Conservation (phyloP, 1,140 invertebrate species). For the Lepidotrigona ventralis region DNA sequence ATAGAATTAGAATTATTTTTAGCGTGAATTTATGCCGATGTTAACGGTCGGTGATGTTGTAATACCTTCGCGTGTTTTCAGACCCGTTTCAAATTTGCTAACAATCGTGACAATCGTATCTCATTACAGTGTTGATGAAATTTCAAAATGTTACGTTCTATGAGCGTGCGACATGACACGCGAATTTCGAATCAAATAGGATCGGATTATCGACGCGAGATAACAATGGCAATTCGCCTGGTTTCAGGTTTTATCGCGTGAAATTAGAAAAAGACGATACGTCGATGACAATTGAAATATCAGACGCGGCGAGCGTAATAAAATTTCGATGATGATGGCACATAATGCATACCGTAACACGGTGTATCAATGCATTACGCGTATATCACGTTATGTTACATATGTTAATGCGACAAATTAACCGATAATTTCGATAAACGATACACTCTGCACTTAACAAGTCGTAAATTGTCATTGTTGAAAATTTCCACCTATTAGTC, state of each 20-base stretch:
- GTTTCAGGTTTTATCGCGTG: background rate
- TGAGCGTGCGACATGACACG: background rate
- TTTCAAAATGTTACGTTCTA: too few species aligned
- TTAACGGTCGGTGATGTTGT: too few species aligned
- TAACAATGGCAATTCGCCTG: background rate
- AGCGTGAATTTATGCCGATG: too few species aligned
- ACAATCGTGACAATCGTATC: too few species aligned
- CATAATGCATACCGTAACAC: background rate
- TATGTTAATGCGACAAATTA: slow-evolving; percentile 16
- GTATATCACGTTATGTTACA: background rate
- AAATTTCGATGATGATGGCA: background rate
- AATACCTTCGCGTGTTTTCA: too few species aligned
- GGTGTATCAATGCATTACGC: background rate
- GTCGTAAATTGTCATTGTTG: slow-evolving; percentile 14
- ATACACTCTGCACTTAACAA: background rate
- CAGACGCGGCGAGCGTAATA: background rate
- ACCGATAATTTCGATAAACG: slow-evolving; percentile 8
- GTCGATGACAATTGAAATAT: background rate
- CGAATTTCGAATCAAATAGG: background rate
- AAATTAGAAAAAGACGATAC: too few species aligned
- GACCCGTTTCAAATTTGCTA: too few species aligned
- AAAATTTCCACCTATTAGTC: background rate
- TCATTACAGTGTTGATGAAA: too few species aligned
- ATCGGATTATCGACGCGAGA: background rate
- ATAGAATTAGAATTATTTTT: too few species aligned